A percentile compares a stretch with the other conserved stretches of the same genome.
phyloP scores from a whole-genome alignment of 2,113 vertebrate species.

The Crotalus tigris region DNA sequence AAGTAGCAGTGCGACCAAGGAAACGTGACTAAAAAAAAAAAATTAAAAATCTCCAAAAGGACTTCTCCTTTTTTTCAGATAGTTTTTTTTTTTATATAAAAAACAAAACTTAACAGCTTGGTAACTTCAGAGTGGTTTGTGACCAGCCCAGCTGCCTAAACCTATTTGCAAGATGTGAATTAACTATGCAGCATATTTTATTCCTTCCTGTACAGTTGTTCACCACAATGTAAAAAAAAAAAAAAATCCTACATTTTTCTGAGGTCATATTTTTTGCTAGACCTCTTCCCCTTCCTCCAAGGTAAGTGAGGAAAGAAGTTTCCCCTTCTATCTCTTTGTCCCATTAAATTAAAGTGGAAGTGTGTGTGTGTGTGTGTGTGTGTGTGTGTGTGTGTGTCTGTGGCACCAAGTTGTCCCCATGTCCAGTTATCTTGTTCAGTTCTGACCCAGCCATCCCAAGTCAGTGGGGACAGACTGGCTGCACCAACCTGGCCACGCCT shows the following conservation, averaged over 20 bases:
- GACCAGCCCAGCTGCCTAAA: slow-evolving; percentile 12
- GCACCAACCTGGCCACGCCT: too few species aligned
- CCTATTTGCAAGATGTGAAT: slow-evolving; percentile 13
- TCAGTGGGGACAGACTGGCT: too few species aligned
- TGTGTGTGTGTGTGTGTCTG: too few species aligned
- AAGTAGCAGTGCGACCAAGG: not conserved
- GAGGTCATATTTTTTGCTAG: not conserved
- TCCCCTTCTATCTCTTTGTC: not conserved
- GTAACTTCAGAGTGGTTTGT: slow-evolving; percentile 1
- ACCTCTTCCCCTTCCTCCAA: not conserved
- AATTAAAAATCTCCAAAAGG: not conserved
- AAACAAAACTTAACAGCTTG: not conserved
- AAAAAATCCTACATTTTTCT: not conserved
- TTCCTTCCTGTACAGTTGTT: slow-evolving; percentile 1
- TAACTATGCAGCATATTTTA: slow-evolving; percentile 4
- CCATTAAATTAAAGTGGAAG: not conserved
- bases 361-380: not conserved
- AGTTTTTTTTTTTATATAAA: not conserved
- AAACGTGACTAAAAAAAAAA: not conserved
- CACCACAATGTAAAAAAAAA: not conserved
- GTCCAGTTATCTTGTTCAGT: too few species aligned
- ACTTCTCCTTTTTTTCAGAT: too few species aligned
- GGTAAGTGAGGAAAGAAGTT: not conserved
- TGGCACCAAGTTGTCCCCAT: too few species aligned
- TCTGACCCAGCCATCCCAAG: too few species aligned